Conservation (phyloP, 2,797 vertebrate genomes). For the Pteronotus mesoamericanus region DNA sequence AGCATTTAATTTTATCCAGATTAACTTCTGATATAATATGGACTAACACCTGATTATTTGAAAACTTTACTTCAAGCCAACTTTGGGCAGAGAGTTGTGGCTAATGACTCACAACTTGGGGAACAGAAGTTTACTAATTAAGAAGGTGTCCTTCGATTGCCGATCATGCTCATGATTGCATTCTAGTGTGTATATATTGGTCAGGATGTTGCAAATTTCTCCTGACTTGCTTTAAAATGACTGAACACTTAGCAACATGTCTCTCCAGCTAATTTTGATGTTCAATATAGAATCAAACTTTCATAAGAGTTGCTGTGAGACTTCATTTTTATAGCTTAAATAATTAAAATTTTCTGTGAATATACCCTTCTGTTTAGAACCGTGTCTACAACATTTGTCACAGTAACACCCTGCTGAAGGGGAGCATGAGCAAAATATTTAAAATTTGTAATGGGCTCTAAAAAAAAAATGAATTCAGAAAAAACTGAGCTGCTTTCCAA, state of each 20-base stretch:
- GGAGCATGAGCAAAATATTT: not conserved
- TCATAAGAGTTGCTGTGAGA: not conserved
- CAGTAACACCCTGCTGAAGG: not conserved
- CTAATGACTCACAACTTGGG: not conserved
- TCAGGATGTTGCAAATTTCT: not conserved
- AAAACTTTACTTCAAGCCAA: not conserved
- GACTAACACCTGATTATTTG: not conserved
- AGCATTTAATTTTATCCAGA: not conserved
- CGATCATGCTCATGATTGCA: not conserved
- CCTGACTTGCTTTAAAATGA: not conserved
- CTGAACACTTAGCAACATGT: not conserved
- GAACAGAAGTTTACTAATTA: not conserved
- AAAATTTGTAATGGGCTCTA: not conserved
- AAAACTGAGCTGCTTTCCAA: not conserved
- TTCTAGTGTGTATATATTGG: not conserved
- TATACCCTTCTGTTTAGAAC: not conserved
- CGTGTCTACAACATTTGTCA: not conserved
- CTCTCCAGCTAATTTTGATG: not conserved
- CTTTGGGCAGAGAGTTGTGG: not conserved
- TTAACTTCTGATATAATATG: not conserved
- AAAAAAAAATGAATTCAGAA: not conserved
- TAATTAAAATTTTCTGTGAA: not conserved
- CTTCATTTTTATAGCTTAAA: not conserved
- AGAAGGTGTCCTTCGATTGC: not conserved
- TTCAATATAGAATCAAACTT: not conserved